Base-by-base conservation (phyloP, 2,888 invertebrate species). In the Dynastes maya region DNA sequence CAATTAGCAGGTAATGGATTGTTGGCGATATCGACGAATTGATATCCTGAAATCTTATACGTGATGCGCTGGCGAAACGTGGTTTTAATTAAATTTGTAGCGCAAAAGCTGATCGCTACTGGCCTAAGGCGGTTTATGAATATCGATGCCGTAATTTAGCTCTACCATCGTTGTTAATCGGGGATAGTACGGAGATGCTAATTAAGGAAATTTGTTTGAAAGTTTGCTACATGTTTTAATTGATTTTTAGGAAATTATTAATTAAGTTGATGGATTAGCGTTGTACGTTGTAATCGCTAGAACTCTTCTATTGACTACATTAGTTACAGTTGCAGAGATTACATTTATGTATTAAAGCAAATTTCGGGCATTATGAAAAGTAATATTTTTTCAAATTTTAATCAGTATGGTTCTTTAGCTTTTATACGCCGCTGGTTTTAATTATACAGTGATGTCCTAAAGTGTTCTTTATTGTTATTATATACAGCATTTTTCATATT, bases 51-150 rank as follows among this genome's bases (percentile, higher is more conserved):
- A 68, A 68, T 68, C 68, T 68, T 68, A 68, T 68, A 68, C 68
- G 51, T 51, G 29, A 68, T 51, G 68, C 68, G 68, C 29, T 49
- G 16, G 2, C 16, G 68, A 49, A 68, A 67, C 58, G 53, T 40
- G 55, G 55, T 77, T 77, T 77, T 77, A 68, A 77, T 77, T 77
- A 68, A 68, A 68, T 68, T 68, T 68, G 68, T 68, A 68, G 22
- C 53, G 68, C 29, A 51, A 68, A 51, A 51, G 49, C 68, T 68
- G 51, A 68, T 49, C 68, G 29, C 27, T 51, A 27, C 13, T 68
- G 51, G 49, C 68, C 51, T 4, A 27, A 45, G 27, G 68, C 68
- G 51, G 68, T 68, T 68, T 68, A 51, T 68, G 49, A 49, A 68
- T 49, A 49, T 49, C 68, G 51, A 68, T 49, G 27, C 22, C 49